Evolutionary conservation across 2,797 vertebrate species (phyloP).

Genomic region (Xenopus petersii): DNA sequence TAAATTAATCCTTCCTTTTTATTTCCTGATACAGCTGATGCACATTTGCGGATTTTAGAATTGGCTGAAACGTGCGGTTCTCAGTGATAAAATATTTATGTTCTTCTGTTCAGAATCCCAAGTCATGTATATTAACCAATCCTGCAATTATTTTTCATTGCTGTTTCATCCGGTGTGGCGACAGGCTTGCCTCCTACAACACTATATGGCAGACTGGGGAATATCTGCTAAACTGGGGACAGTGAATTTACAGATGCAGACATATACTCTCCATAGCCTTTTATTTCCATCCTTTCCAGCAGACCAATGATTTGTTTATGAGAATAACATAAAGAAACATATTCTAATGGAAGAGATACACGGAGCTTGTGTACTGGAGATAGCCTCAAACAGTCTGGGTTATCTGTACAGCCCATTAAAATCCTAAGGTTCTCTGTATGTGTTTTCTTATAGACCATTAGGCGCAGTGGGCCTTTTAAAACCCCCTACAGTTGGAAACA

Average conservation of each 20-base stretch:
- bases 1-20: too few relatives aligned
- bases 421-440: constrained; percentile 71
- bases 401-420: constrained; percentile 75
- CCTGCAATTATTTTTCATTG: constrained; percentile 7
- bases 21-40: not conserved
- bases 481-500: constrained; percentile 65
- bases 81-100: constrained; percentile 5
- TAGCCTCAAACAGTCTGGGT: constrained; percentile 56
- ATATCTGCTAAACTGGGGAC: not conserved
- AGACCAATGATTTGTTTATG: not conserved
- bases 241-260: not conserved
- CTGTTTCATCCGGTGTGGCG: not conserved
- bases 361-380: constrained; percentile 20
- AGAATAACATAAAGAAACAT: not conserved
- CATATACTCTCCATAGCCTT: not conserved
- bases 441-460: constrained; percentile 74
- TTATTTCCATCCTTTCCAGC: not conserved
- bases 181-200: not conserved
- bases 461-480: constrained; percentile 79
- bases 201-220: not conserved
- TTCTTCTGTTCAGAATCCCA: constrained; percentile 1
- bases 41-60: not conserved
- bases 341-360: not conserved
- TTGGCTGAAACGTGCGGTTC: not conserved
- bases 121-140: constrained; percentile 8